Base-by-base conservation (phyloP, 2,888 invertebrate species). In the Nebria brevicollis region DNA sequence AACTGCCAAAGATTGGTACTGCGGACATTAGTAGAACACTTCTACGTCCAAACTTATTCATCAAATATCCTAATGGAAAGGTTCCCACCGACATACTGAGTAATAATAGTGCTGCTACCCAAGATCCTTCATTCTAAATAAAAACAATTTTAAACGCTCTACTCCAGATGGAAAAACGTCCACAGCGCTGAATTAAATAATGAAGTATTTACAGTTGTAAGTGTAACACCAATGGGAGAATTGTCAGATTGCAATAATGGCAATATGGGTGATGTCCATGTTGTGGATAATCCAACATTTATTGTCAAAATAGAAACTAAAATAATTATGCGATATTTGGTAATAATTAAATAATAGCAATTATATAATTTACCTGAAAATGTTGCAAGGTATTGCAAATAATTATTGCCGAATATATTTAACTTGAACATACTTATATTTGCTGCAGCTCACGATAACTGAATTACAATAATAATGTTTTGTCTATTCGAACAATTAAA, bases 261-360 rank as follows among this genome's bases (percentile, higher is more conserved):
- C 84, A 92, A 89, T 41, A 90, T 91, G 15, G 92, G 92, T 1
- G 92, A 92, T 0, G 91, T 88, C 91, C 91, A 92, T 7, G 91
- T 90, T 77, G 90, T 85, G 6, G 89, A 88, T 41, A 90, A 90
- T 10, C 91, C 91, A 41, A 64, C 20, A n/a, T 86, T 86, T 83
- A 81, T 80, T 82, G 83, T 83, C 70, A 82, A 79, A 77, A 80
- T 70, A 0, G 80, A 80, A 5, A 42, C 80, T 80, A 41, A 65
- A 34, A 76, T 65, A 75, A 8, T 26, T 10, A 72, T 34, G 10
- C 20, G 11, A 70, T 11, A 13, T 34, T 26, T 15, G 5, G 34
- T 34, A 34, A 34, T 4, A 2, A 34, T 34, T 34, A 34, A 34
- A 34, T 34, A 66, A 15, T 25, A 15, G 26, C 15, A 26, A 15